phyloP scores from a whole-genome alignment of 2,113 vertebrate species.

The Isurus oxyrinchus region DNA sequence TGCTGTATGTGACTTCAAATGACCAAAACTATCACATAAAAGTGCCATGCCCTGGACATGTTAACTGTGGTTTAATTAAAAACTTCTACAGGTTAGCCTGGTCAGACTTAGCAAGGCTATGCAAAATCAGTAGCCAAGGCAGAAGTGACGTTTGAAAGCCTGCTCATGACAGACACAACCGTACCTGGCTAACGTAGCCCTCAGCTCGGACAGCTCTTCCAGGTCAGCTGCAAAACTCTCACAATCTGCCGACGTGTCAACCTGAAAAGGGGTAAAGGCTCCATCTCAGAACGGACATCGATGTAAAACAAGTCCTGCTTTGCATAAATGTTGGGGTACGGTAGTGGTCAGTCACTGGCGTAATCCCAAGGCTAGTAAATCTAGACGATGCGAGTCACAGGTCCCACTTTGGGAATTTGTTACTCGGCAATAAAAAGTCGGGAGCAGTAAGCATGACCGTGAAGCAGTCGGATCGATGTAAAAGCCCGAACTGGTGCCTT shows the following conservation, averaged over 20 bases:
- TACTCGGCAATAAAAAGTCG: neutral
- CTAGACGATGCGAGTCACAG: neutral
- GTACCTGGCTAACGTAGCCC: slow-evolving; percentile 35
- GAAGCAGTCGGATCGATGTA: neutral
- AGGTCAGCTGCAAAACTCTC: slow-evolving; percentile 29
- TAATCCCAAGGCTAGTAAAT: neutral
- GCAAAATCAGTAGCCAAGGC: neutral
- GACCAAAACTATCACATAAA: neutral
- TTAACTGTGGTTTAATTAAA: neutral
- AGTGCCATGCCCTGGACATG: neutral
- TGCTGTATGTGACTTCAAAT: neutral
- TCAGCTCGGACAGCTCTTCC: slow-evolving; percentile 36
- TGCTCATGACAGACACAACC: neutral
- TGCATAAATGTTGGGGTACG: neutral
- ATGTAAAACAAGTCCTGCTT: neutral
- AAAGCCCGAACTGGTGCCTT: neutral
- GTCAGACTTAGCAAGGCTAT: no score
- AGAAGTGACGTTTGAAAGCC: neutral
- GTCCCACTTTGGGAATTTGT: neutral
- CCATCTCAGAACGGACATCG: neutral
- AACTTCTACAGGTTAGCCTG: neutral
- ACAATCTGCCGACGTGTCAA: slow-evolving; percentile 21
- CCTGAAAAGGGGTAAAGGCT: neutral
- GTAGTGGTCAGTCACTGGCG: no score
- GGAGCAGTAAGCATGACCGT: neutral